These are phyloP conservation scores for Saimiri boliviensis DNA, from an alignment of 2,113 vertebrate species.

Conservation along the genomic window DNA sequence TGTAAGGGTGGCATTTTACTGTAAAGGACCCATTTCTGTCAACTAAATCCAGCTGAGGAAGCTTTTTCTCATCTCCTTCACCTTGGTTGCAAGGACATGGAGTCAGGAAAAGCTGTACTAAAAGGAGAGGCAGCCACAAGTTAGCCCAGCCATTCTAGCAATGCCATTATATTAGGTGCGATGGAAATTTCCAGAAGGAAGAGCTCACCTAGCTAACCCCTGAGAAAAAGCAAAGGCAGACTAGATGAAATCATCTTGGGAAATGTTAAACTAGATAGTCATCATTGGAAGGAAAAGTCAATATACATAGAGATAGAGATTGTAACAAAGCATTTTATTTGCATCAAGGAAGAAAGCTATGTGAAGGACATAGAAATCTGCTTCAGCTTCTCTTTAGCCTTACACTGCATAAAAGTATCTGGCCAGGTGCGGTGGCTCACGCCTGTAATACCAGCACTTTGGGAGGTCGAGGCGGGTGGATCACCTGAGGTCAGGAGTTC, in stretches of 20 bases:
- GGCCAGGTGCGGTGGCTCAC: too few species aligned
- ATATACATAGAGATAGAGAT: not conserved
- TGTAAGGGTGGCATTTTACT: not conserved
- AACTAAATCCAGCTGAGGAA: not conserved
- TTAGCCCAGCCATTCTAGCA: not conserved
- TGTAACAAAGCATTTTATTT: not conserved
- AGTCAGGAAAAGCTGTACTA: not conserved
- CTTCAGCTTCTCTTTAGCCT: not conserved
- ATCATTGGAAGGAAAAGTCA: constrained; percentile 10
- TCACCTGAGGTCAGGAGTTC: too few species aligned
- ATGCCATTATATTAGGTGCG: not conserved
- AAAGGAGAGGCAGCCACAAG: not conserved
- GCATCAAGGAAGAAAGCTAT: not conserved
- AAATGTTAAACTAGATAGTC: not conserved
- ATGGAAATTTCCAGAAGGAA: constrained; percentile 53
- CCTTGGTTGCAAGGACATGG: not conserved
- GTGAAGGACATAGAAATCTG: not conserved
- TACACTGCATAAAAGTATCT: not conserved
- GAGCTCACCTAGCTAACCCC: not conserved
- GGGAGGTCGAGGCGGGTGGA: too few species aligned
- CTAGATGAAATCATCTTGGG: not conserved
- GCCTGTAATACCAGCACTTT: too few species aligned
- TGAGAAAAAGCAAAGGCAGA: not conserved
- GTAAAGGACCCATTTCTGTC: not conserved
- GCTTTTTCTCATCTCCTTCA: not conserved